A percentile compares a stretch with the other conserved stretches of the same genome.
Conservation (phyloP, 2,113 vertebrate species). For the Ondatra zibethicus region DNA sequence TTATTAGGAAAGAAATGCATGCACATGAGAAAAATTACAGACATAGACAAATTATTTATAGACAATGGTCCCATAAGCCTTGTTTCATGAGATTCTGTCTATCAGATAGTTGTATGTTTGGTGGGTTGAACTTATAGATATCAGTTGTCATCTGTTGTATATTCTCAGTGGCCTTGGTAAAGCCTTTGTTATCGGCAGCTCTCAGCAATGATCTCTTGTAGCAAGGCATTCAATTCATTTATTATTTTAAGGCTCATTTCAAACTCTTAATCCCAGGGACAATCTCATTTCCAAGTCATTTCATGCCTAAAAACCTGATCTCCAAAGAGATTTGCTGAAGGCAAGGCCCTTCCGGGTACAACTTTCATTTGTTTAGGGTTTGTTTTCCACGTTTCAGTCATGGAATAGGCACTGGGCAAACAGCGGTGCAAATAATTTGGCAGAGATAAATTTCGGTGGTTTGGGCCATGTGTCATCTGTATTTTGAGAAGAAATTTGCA, state of each 20-base stretch:
- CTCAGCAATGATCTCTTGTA: not conserved
- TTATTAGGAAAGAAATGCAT: too few relatives aligned
- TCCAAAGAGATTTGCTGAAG: not conserved
- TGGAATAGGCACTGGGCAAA: not conserved
- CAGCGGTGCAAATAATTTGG: not conserved
- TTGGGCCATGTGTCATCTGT: not conserved
- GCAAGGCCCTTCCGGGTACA: not conserved
- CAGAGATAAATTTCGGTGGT: not conserved
- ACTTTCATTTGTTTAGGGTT: not conserved
- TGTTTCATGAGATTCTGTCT: too few relatives aligned
- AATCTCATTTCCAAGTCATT: not conserved
- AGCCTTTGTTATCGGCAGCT: too few relatives aligned
- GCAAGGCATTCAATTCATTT: not conserved
- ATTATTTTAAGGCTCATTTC: not conserved
- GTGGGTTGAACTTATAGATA: too few relatives aligned
- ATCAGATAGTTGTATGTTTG: too few relatives aligned
- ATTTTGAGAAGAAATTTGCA: constrained; percentile 25
- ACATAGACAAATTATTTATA: too few relatives aligned
- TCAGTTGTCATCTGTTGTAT: too few relatives aligned
- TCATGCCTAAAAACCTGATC: not conserved
- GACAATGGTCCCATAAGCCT: too few relatives aligned
- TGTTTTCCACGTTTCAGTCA: not conserved
- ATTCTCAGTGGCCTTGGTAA: too few relatives aligned
- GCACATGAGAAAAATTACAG: too few relatives aligned
- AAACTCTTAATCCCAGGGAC: not conserved